Base-by-base conservation (phyloP, 2,797 vertebrate genomes). In the Neosilurus hyrtlii region DNA sequence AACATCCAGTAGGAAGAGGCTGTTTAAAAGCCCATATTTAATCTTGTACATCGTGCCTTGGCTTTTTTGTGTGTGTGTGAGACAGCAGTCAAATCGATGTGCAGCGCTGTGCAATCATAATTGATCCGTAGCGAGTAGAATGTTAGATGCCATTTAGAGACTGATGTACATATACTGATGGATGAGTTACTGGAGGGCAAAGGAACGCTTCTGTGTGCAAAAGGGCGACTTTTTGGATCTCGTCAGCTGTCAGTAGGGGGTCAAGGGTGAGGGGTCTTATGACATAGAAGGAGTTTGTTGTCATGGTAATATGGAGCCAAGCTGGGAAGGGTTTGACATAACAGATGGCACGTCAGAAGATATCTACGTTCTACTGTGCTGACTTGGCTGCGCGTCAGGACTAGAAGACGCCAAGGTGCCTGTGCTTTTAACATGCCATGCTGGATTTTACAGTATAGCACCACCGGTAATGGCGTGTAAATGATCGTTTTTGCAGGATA, bases 151-250 rank as follows among this genome's bases (percentile, higher is more conserved):
- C 49, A 30, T 80, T 86, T 57, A 61, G 61, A 65, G 70, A 79
- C 83, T 52, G 51, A 88, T 92, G 90, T 91, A 92, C 91, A 92
- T 90, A 89, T 86, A 84, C 24, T 63, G 81, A 82, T 70, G 26
- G 59, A 81, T 56, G 74, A 82, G 51, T 83, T 70, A 54, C 73
- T 56, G 49, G 71, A 82, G 66, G 88, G 88, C 70, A 76, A 49
- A 61, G 30, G 37, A 76, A 43, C 71, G 15, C 56, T 73, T 16
- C 15, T 4, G 7, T 61, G 56, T 61, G 56, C 20, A 30, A 76
- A 26, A 57, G 35, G 51, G 35, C 52, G 12, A 78, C 57, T 26
- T 52, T 43, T 65, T 71, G 56, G 22, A 26, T 65, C 80, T 57
- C 22, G 16, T 82, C 80, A 67, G 79, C 77, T 67, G 65, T 80